Base-by-base conservation (phyloP, 2,797 vertebrate genomes). In the Pipistrellus pygmaeus region DNA sequence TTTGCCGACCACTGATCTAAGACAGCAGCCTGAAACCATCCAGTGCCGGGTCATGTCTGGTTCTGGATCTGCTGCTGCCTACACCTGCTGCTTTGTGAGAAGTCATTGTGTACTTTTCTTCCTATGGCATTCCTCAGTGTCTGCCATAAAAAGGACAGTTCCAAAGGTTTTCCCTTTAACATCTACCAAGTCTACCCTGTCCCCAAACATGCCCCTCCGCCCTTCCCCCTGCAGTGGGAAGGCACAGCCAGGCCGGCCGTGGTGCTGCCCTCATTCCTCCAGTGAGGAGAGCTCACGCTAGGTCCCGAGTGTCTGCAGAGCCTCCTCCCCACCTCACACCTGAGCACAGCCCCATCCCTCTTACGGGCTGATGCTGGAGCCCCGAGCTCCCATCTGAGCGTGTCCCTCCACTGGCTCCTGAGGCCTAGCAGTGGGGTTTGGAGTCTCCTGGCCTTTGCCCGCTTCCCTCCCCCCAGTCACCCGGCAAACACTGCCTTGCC, bases 201-300 rank as follows among this genome's bases (percentile, higher is more conserved):
- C 38, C 35, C 57, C 30, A 44, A 6, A 30, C 21, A 11, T 13
- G 38, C 10, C 27, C 11, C 46, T 2, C 11, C 4, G 8, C 48
- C 41, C 44, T 41, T 2, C 8, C 20, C 21, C 21, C 14, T 23
- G 20, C 51, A 30, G 41, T 8, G 64, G 12, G 38, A 64, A 30
- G 21, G 18, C 7, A 13, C 48, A n/a, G 15, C 7, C 11, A 23
- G 53, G 83, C 64, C 11, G 46, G 23, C 18, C 1, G 12, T 18
- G 14, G 46, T 30, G 30, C 21, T 15, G 44, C 35, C 3, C 11
- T 21, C 3, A 0, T 13, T 8, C 14, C n/a, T 3, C 4, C 30
- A 1, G 27, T 11, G 12, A 80, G 51, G 4, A 14, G 25, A 13
- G 27, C 27, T 25, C 48, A 11, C 8, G 7, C 46, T 18, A 12